A percentile compares a stretch with the other conserved stretches of the same genome.
These are phyloP conservation scores for Mongoloraphidia duomilia DNA, from an alignment of 2,888 invertebrate genomes.

Conservation along the genomic window DNA sequence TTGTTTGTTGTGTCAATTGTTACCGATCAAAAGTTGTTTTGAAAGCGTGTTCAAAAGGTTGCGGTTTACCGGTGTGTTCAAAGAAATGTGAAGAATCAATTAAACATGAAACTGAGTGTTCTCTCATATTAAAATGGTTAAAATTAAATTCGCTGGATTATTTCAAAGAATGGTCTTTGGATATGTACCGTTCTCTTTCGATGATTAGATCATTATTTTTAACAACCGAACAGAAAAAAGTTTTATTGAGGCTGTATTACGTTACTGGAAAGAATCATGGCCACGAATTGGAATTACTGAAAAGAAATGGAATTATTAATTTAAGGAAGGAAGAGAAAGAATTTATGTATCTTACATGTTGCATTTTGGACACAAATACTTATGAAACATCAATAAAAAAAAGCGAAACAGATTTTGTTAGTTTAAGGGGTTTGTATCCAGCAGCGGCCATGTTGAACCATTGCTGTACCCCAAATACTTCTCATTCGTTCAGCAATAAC, in stretches of 20 bases:
- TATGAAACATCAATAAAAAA: slow-evolving; percentile 41
- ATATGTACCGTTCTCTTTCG: slow-evolving; percentile 28
- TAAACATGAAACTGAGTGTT: slow-evolving; percentile 44
- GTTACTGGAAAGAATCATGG: slow-evolving; percentile 40
- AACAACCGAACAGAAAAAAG: slow-evolving; percentile 31
- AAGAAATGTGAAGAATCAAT: slow-evolving; percentile 42
- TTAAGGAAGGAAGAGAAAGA: slow-evolving; percentile 39
- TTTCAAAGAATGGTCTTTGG: slow-evolving; percentile 22
- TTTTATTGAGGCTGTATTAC: slow-evolving; percentile 37
- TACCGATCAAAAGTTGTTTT: slow-evolving; percentile 32
- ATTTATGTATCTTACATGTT: slow-evolving; percentile 42
- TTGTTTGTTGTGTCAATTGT: slow-evolving; percentile 51
- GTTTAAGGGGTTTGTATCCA: slow-evolving; percentile 49
- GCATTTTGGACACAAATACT: slow-evolving; percentile 51
- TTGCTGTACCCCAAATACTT: slow-evolving; percentile 50
- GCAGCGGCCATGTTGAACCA: slow-evolving; percentile 55
- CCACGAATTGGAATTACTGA: slow-evolving; percentile 40
- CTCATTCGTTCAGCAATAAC: slow-evolving; percentile 41
- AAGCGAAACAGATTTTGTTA: slow-evolving; percentile 32
- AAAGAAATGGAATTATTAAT: slow-evolving; percentile 31
- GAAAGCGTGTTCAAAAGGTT: slow-evolving; percentile 40
- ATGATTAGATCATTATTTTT: slow-evolving; percentile 32
- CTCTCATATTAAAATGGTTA: slow-evolving; percentile 33
- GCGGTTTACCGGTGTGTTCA: slow-evolving; percentile 57
- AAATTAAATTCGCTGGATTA: slow-evolving; percentile 30